Percentiles rank a stretch among this genome's conserved stretches.
phyloP scores from a whole-genome alignment of 1,140 invertebrate species.

The Leptopilina boulardi region DNA sequence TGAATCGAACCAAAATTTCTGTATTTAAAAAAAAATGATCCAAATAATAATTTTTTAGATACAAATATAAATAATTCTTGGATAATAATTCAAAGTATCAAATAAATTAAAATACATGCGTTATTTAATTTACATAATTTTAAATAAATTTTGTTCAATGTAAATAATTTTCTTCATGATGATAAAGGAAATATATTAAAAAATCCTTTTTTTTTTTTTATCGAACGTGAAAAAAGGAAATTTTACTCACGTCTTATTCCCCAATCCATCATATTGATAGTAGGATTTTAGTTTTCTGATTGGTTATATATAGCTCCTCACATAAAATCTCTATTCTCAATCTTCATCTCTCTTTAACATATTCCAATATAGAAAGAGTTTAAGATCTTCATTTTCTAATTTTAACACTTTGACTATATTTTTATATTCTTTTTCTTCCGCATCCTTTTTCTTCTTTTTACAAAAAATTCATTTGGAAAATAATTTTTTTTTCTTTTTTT shows the following conservation, averaged over 20 bases:
- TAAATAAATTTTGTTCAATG: too few species aligned
- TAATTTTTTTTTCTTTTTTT: background rate
- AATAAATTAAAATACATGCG: too few species aligned
- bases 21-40: too few species aligned
- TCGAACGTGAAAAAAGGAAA: too few species aligned
- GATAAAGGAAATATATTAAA: too few species aligned
- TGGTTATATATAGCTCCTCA: background rate
- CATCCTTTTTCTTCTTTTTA: background rate
- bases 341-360: background rate
- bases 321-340: conserved; percentile 2
- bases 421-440: background rate
- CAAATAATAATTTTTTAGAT: background rate
- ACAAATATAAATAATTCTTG: background rate
- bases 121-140: too few species aligned
- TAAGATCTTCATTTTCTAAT: background rate
- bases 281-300: conserved; percentile 1
- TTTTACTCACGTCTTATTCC: conserved; percentile 85
- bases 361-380: background rate
- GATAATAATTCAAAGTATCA: background rate
- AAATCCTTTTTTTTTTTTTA: too few species aligned
- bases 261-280: conserved; percentile 83
- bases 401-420: background rate
- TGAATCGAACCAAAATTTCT: too few species aligned
- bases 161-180: too few species aligned
- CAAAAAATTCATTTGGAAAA: too few species aligned